Percentiles rank a stretch among this genome's conserved stretches.
phyloP scores from a whole-genome alignment of 2,113 vertebrate genomes.

The Prionailurus viverrinus region DNA sequence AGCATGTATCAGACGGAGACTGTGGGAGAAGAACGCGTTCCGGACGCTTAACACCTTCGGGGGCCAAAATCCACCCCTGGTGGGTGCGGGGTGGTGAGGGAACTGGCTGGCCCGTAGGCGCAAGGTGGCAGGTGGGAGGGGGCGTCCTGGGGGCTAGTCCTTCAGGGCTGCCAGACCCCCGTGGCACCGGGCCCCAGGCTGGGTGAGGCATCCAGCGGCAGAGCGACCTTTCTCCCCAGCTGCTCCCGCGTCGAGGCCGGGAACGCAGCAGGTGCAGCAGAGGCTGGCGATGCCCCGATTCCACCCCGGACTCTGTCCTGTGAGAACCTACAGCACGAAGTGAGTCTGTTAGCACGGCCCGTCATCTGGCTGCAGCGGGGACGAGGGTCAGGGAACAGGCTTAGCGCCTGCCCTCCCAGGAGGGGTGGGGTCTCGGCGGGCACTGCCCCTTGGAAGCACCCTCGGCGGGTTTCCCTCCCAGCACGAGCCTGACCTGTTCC shows the following conservation, averaged over 20 bases:
- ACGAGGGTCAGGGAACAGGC: no score
- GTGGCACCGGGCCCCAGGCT: background rate
- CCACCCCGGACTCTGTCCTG: background rate
- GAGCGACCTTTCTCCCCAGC: accelerated
- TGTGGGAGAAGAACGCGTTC: background rate
- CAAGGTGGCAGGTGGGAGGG: no score
- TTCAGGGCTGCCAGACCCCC: background rate
- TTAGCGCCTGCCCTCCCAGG: no score
- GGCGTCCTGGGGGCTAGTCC: background rate
- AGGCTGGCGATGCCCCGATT: accelerated
- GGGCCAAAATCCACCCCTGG: background rate
- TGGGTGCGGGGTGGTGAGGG: no score
- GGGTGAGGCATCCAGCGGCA: no score
- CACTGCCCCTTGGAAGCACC: background rate
- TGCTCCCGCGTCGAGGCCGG: accelerated
- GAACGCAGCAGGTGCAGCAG: background rate
- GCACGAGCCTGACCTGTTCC: accelerated
- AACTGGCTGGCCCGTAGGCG: background rate
- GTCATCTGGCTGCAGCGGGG: background rate
- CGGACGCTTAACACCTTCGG: accelerated
- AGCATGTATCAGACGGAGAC: background rate
- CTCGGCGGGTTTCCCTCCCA: background rate
- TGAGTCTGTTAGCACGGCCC: no score
- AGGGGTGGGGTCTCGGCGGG: accelerated
- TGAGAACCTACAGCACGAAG: accelerated